Evolutionary conservation across 2,797 vertebrate species (phyloP).

Genomic region (Alectoris magna): DNA sequence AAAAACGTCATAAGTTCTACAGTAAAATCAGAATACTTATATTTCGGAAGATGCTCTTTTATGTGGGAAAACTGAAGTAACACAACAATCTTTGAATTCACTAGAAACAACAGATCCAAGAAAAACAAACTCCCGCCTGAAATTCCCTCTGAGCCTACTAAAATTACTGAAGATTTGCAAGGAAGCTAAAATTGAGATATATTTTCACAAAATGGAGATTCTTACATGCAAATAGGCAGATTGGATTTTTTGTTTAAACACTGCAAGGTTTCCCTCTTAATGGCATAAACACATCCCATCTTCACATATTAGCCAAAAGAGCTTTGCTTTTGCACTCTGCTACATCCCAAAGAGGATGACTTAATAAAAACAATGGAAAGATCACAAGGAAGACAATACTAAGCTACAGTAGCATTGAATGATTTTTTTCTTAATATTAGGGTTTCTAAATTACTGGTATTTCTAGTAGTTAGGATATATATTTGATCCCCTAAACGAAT

Average conservation of each 20-base stretch:
- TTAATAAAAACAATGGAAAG: not conserved
- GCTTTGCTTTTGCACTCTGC: not conserved
- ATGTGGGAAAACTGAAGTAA: not conserved
- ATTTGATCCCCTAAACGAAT: not conserved
- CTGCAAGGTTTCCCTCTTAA: not conserved
- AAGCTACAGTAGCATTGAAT: not conserved
- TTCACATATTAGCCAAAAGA: not conserved
- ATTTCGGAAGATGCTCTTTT: not conserved
- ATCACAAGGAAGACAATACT: not conserved
- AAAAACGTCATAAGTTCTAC: not conserved
- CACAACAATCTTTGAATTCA: accelerated
- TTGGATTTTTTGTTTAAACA: not conserved
- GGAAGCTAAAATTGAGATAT: not conserved
- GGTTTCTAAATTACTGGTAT: not conserved
- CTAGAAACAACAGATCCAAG: not conserved
- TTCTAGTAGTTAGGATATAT: not conserved
- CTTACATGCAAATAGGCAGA: accelerated
- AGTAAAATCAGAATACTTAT: not conserved
- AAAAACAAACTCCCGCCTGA: not conserved
- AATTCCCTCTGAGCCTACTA: not conserved
- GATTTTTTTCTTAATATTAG: not conserved
- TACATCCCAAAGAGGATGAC: not conserved
- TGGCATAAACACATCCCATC: not conserved
- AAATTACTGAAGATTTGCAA: not conserved
- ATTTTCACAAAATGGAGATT: not conserved